Base-by-base conservation (phyloP, 2,888 invertebrate species). In the Chironomus tentans region DNA sequence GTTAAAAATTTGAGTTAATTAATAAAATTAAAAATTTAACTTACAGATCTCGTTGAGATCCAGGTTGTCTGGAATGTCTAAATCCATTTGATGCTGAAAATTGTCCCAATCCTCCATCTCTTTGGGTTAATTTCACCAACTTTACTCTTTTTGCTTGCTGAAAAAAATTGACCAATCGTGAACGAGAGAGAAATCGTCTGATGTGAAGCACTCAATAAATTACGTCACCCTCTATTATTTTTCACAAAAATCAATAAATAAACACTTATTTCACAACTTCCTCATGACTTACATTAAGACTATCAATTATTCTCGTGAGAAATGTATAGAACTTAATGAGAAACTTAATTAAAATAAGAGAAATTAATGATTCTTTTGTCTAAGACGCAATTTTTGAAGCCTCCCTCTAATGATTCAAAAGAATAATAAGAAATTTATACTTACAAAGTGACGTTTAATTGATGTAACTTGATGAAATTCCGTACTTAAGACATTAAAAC, bases 41-140 rank as follows among this genome's bases (percentile, higher is more conserved):
- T 72, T 46, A 72, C 72, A 72, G n/a, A 74, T 74, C 22, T 74
- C 74, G 68, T 74, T 68, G 24, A 68, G 74, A 38, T 74, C 68
- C 0, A 74, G 15, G 68, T 50, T 74, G 15, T 74, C 74, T 65
- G 74, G 74, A 22, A 74, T 74, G 47, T 74, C 74, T n/a, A 74
- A 15, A 68, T 74, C 74, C 74, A 74, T 74, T 47, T 74, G 74
- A 5, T 74, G 74, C 22, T 72, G 72, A 48, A 74, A 74, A 12
- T 74, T 47, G 7, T 74, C 74, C 74, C 74, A 74, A 15, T 74
- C 74, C 48, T 74, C 72, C 72, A 72, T 72, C 38, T 6, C 62
- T 61, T 61, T 10, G 28, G 12, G 38, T 62, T 56, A 38, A 72
- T 62, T 71, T 71, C 50, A 48, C 22, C 46, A 24, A 24, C 21